Conservation (phyloP, 2,113 vertebrate species). For the Bubalus kerabau region DNA sequence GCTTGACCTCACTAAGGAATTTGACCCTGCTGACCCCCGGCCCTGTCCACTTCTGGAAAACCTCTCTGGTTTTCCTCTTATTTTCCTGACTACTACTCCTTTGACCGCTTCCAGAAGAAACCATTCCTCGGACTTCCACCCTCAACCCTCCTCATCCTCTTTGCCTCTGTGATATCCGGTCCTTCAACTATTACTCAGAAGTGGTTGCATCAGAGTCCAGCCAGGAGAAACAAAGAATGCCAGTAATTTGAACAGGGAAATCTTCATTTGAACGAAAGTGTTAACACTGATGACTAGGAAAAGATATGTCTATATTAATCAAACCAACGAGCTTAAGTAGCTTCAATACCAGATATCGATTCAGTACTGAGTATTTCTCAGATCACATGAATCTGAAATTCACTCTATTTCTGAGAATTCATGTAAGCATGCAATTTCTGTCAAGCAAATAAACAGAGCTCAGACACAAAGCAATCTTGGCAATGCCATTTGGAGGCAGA, state of each 20-base stretch:
- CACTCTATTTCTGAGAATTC: background rate
- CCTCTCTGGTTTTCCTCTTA: background rate
- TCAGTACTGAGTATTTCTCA: background rate
- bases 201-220: background rate
- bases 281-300: background rate
- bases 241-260: background rate
- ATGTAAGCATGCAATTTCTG: background rate
- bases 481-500: background rate
- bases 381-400: background rate
- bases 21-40: fast-evolving
- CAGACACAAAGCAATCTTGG: background rate
- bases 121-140: background rate
- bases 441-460: background rate
- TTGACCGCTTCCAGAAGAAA: background rate
- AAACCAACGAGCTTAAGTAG: background rate
- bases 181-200: background rate
- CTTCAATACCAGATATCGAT: background rate
- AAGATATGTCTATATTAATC: background rate
- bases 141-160: background rate
- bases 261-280: background rate
- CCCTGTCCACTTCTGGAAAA: background rate
- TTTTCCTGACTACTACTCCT: background rate
- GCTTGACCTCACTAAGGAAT: background rate
- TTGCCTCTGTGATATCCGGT: background rate
- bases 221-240: background rate